These are phyloP conservation scores for Drosophila eohydei DNA, from an alignment of 2,888 invertebrate species.

Conservation along the genomic window DNA sequence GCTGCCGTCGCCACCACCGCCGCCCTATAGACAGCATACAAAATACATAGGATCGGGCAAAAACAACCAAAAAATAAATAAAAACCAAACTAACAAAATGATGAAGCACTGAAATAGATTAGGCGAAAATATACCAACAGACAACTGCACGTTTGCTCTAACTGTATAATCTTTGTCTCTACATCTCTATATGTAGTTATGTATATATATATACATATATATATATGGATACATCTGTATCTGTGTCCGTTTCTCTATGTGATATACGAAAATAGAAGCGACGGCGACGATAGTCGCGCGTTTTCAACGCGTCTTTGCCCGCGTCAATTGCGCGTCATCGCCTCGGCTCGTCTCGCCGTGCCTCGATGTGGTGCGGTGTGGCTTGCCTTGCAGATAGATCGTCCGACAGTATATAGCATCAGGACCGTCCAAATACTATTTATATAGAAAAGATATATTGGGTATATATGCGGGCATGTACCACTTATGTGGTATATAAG, in stretches of 20 bases:
- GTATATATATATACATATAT: constrained; percentile 18
- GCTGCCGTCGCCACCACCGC: constrained; percentile 49
- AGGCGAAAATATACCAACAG: constrained; percentile 60
- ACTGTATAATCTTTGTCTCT: constrained; percentile 40
- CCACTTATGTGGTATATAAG: constrained; percentile 58
- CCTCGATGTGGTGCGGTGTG: not conserved
- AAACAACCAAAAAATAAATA: constrained; percentile 13
- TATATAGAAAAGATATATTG: constrained; percentile 42
- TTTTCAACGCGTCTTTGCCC: constrained; percentile 77
- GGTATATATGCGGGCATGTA: constrained; percentile 19
- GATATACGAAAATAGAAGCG: constrained; percentile 68
- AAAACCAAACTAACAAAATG: constrained; percentile 44
- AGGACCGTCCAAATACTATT: constrained; percentile 43
- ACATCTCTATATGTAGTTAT: constrained; percentile 34
- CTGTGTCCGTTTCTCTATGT: constrained; percentile 36
- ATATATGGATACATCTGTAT: constrained; percentile 38
- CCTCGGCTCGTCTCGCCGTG: constrained; percentile 20
- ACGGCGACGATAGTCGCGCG: constrained; percentile 53
- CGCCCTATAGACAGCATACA: constrained; percentile 62
- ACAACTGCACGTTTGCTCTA: constrained; percentile 32
- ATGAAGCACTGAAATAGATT: constrained; percentile 73
- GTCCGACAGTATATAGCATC: constrained; percentile 42
- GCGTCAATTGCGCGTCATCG: constrained; percentile 82
- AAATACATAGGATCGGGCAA: constrained; percentile 57
- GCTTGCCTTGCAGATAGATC: constrained; percentile 19